Base-by-base conservation (phyloP, 2,888 invertebrate genomes). In the Cheilosia soror region DNA sequence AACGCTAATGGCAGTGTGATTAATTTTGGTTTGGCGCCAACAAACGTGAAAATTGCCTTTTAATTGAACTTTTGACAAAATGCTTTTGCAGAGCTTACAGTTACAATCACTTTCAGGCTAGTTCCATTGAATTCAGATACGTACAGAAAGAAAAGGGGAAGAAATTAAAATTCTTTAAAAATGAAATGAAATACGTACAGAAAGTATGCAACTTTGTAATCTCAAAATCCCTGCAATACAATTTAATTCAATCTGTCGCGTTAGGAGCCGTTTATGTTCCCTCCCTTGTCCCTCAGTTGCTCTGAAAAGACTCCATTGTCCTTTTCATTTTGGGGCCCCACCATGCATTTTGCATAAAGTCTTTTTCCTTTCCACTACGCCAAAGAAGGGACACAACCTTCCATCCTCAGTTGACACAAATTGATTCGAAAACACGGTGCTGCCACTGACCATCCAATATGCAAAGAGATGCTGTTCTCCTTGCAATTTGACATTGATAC, bases 391-490 rank as follows among this genome's bases (percentile, higher is more conserved):
- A 66, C 40, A 79, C 73, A 66, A 66, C 25, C 29, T 29, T 58
- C 33, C 40, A 13, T 31, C 57, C 57, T 53, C 66, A 55, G 65
- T 40, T 68, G 65, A 72, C 66, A 68, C 66, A 75, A 80, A 80
- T 80, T 68, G 75, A 66, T 75, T 75, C 60, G 44, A 73, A 75
- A 75, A 60, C 75, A 53, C 33, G 51, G 51, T 20, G 20, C 20
- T 20, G 9, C 15, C 65, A 29, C 29, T 73, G 51, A 33, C 37
- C 58, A 75, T 80, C 47, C 80, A 55, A 62, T 53, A 80, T 75
- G 60, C 60, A 80, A 75, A 60, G 53, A 62, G 60, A 80, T 73
- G 15, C 15, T 75, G 53, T 75, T 60, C 44, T 55, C 42, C 49
- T 31, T 42, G 66, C 58, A 9, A 20, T 44, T 53, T 51, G 77